Evolutionary conservation across 2,113 vertebrate genomes (phyloP).

Genomic region (Opisthocomus hoazin): DNA sequence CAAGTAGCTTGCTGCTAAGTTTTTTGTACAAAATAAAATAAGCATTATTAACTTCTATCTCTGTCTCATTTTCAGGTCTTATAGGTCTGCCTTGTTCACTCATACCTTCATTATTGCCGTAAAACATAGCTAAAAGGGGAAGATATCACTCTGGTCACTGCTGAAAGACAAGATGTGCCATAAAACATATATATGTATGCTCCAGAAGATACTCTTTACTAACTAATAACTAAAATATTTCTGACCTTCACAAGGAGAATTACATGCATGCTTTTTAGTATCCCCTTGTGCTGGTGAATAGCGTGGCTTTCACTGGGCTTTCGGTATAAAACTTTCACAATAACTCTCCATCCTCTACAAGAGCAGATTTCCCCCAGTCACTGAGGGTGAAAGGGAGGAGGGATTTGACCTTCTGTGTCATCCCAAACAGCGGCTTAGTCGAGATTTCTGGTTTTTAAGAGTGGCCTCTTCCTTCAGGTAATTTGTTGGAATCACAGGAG

Average conservation of each 20-base stretch:
- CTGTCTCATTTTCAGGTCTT: not conserved
- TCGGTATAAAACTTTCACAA: not conserved
- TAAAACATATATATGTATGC: not conserved
- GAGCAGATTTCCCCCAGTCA: not conserved
- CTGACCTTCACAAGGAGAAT: not conserved
- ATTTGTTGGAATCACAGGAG: not conserved
- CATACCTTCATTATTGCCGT: not conserved
- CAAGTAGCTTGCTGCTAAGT: not conserved
- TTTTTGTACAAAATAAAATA: not conserved
- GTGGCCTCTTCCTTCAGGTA: not conserved
- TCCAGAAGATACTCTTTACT: not conserved
- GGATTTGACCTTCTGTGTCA: not conserved
- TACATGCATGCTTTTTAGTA: not conserved
- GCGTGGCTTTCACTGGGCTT: not conserved
- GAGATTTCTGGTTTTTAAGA: not conserved
- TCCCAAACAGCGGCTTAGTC: not conserved
- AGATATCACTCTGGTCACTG: not conserved
- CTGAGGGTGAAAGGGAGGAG: not conserved
- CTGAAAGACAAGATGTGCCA: not conserved
- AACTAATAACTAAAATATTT: not conserved
- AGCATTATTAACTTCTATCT: not conserved
- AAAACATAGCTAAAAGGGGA: not conserved
- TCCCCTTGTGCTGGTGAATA: not conserved
- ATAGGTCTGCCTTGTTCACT: not conserved
- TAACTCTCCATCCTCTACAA: not conserved